Base-by-base conservation (phyloP, 1,140 invertebrate genomes). In the Kradibia gibbosae region DNA sequence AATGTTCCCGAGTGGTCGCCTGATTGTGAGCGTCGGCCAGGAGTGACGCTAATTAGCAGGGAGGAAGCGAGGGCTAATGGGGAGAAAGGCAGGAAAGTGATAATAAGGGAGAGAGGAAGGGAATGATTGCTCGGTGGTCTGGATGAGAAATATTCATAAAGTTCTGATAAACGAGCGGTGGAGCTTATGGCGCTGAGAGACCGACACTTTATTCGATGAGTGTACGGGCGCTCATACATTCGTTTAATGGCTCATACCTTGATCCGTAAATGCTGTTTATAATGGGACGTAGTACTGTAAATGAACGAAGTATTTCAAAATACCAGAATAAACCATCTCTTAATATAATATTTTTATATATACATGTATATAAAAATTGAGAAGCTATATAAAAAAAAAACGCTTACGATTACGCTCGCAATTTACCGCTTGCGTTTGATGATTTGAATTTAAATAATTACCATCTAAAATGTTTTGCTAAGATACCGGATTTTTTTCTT, bases 11-110 rank as follows among this genome's bases (percentile, higher is more conserved):
- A 31, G 13, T 60, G 10, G 4, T 8, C 15, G 31, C 28, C 60
- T 34, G 34, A 62, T 62, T 62, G 31, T 34, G 48, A 55, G 31
- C 53, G 39, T 17, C 60, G 75, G 42, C 8, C 75, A 62, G 15
- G 39, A 45, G 20, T 28, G 53, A 80, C 55, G 78, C 70, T 80
- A 73, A 62, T 80, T 80, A 36, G 28, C 17, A 80, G 31, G n/a
- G 20, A 42, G 48, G 13, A 17, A 34, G 3, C 11, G 0, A 15
- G 15, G 31, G 13, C 31, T 62, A 62, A 62, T 62, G 31, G 11
- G 5, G 60, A 31, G 31, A n/a, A 31, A 13, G 31, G 57, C 3
- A 25, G 4, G 57, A 25, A n/a, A 57, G 57, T 8, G 57, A 28
- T 28, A 60, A 31, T 60, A 31, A 62, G n/a, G 11, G 36, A 76